Conservation (phyloP, 1,140 invertebrate genomes). For the Coptotermes formosanus region DNA sequence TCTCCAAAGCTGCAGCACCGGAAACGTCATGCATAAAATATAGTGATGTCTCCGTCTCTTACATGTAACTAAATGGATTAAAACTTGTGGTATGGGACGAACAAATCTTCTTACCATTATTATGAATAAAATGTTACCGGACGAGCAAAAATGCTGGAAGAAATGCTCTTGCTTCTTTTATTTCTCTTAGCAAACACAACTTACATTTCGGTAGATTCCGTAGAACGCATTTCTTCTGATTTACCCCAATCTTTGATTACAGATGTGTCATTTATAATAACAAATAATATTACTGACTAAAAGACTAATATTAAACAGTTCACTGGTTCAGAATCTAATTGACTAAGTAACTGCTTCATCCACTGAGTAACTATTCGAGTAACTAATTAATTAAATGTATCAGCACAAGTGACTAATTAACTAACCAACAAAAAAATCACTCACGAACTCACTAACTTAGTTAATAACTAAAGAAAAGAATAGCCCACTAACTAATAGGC, state of each 20-base stretch:
- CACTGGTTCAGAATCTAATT: no score
- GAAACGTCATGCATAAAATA: constrained; percentile 21
- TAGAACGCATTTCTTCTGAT: background rate
- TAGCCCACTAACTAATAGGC: no score
- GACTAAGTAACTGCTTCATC: no score
- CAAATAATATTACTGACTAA: no score
- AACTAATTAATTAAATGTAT: no score
- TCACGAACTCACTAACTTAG: no score
- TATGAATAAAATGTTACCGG: background rate
- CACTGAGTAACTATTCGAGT: no score
- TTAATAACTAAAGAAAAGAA: no score
- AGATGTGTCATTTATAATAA: no score
- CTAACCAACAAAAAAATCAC: no score
- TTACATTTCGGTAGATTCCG: background rate
- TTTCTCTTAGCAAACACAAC: background rate
- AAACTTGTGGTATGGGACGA: background rate
- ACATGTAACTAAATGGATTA: background rate
- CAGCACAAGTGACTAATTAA: no score
- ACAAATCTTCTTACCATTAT: constrained; percentile 11
- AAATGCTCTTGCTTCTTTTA: background rate
- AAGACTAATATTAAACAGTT: no score
- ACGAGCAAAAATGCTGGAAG: background rate
- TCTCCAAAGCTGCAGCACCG: background rate
- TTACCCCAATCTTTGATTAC: background rate
- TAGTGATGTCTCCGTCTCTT: background rate